Conservation (phyloP, 2,113 vertebrate species). For the Campylomormyrus numenius region DNA sequence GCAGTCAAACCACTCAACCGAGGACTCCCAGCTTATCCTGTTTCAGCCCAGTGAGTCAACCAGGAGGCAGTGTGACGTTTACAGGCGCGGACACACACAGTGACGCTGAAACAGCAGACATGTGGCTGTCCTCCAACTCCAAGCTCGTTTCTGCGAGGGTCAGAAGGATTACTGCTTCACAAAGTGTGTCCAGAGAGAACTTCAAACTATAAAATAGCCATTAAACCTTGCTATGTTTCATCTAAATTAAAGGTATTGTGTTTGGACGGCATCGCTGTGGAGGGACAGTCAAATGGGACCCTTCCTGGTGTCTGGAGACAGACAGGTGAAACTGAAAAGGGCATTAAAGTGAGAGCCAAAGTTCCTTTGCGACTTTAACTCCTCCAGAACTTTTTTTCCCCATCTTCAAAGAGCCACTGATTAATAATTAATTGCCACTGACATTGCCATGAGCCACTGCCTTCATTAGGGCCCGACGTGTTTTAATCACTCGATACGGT, state of each 20-base stretch:
- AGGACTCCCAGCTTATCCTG: background rate
- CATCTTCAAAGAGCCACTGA: slow-evolving; percentile 13
- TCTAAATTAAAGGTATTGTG: background rate
- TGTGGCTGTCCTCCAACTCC: background rate
- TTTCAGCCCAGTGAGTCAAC: slow-evolving; percentile 3
- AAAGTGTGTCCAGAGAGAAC: background rate
- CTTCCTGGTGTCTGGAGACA: background rate
- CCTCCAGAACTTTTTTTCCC: background rate
- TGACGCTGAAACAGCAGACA: background rate
- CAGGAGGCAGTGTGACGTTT: background rate
- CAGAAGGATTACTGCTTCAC: background rate
- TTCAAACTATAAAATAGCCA: background rate
- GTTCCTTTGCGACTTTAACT: background rate
- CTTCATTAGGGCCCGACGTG: background rate
- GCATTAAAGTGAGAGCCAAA: background rate
- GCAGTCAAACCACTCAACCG: background rate
- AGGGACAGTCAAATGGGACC: background rate
- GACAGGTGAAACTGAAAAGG: background rate
- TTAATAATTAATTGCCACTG: slow-evolving; percentile 14
- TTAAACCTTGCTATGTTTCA: background rate
- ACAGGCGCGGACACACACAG: background rate
- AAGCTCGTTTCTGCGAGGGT: background rate
- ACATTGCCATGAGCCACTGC: background rate
- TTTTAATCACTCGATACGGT: background rate
- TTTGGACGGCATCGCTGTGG: background rate